These are phyloP conservation scores for Willisornis vidua DNA, from an alignment of 2,113 vertebrate genomes.

Conservation along the genomic window DNA sequence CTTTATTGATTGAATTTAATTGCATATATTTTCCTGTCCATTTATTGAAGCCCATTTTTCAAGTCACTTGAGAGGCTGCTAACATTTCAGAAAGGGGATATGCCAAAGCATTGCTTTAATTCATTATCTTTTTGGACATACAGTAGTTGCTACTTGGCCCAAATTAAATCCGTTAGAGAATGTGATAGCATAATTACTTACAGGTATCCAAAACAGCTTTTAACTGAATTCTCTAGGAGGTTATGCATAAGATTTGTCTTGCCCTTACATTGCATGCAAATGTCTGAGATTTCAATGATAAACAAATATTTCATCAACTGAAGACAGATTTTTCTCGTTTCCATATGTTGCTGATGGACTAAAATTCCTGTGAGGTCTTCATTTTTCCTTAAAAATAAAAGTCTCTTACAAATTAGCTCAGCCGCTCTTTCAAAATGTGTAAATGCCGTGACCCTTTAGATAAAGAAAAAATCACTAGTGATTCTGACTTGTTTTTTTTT, in stretches of 20 bases:
- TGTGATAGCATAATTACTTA: slow-evolving; percentile 79
- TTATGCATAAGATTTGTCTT: slow-evolving; percentile 59
- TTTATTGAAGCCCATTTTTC: slow-evolving; percentile 75
- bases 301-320: slow-evolving; percentile 52
- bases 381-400: neutral
- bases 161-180: slow-evolving; percentile 77
- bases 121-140: slow-evolving; percentile 79
- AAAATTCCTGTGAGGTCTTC: slow-evolving; percentile 42
- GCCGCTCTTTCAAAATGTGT: slow-evolving; percentile 7
- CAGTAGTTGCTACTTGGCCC: slow-evolving; percentile 73
- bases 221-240: slow-evolving; percentile 63
- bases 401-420: neutral
- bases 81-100: slow-evolving; percentile 79
- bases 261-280: slow-evolving; percentile 57
- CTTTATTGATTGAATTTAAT: slow-evolving; percentile 79
- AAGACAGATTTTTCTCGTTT: slow-evolving; percentile 47
- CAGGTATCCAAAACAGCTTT: slow-evolving; percentile 74
- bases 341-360: neutral
- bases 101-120: slow-evolving; percentile 78
- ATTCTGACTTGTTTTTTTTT: neutral
- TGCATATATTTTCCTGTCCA: slow-evolving; percentile 78
- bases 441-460: neutral
- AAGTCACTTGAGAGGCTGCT: slow-evolving; percentile 76
- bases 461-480: slow-evolving; percentile 7
- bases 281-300: slow-evolving; percentile 61